Percentiles rank a stretch among this genome's conserved stretches.
These are phyloP conservation scores for Hiodon alosoides DNA, from an alignment of 2,113 vertebrate species.

Conservation along the genomic window DNA sequence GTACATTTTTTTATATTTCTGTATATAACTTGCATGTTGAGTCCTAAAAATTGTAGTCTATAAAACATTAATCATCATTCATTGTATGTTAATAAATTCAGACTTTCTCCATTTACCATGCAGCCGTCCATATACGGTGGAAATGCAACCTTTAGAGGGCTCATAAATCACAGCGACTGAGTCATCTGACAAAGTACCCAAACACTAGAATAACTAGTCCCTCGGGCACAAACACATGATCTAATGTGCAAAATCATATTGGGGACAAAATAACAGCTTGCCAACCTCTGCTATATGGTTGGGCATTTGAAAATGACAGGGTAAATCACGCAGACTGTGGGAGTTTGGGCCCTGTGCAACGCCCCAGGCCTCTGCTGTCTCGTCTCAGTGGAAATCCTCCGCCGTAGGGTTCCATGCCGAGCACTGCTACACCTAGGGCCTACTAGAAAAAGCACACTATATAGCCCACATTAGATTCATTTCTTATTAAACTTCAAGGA, in stretches of 20 bases:
- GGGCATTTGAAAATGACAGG: slow-evolving; percentile 42
- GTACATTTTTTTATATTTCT: slow-evolving; percentile 67
- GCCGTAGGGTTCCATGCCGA: slow-evolving; percentile 6
- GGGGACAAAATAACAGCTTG: slow-evolving; percentile 47
- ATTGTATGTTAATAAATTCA: slow-evolving; percentile 83
- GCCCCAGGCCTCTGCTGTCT: slow-evolving; percentile 39
- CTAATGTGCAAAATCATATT: slow-evolving; percentile 67
- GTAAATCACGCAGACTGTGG: slow-evolving; percentile 40
- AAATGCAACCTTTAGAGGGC: slow-evolving; percentile 74
- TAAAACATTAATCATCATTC: slow-evolving; percentile 80
- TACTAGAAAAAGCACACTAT: slow-evolving; percentile 22
- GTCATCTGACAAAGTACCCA: slow-evolving; percentile 75
- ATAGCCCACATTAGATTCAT: slow-evolving; percentile 45
- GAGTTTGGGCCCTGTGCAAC: slow-evolving; percentile 38
- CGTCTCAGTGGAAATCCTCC: slow-evolving; percentile 29
- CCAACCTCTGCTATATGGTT: slow-evolving; percentile 37
- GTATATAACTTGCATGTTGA: slow-evolving; percentile 67
- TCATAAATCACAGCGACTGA: slow-evolving; percentile 71
- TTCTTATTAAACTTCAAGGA: slow-evolving; percentile 38
- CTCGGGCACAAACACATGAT: slow-evolving; percentile 68
- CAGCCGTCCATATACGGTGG: slow-evolving; percentile 66
- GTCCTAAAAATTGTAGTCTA: slow-evolving; percentile 69
- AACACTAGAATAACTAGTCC: slow-evolving; percentile 67
- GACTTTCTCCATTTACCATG: slow-evolving; percentile 77
- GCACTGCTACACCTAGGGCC: neutral